A percentile compares a stretch with the other conserved stretches of the same genome.
Conservation (phyloP, 2,113 vertebrate species). For the Oncorhynchus masou region DNA sequence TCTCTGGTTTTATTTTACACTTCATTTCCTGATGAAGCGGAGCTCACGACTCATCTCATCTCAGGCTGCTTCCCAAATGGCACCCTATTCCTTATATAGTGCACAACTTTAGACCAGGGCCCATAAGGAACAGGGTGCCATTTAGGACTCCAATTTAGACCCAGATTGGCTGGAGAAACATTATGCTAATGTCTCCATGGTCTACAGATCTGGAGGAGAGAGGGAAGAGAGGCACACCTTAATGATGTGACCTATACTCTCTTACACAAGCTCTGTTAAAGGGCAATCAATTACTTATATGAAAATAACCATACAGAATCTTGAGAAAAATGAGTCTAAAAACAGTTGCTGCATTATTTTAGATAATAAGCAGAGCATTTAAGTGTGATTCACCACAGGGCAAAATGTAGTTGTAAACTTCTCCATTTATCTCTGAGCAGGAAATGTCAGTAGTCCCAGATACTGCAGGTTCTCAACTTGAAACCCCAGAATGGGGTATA, state of each 20-base stretch:
- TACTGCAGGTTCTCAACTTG: too few species aligned
- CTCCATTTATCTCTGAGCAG: not conserved
- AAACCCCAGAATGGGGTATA: not conserved
- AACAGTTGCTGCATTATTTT: not conserved
- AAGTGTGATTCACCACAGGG: not conserved
- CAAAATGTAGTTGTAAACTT: not conserved
- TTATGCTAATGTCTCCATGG: slow-evolving; percentile 58
- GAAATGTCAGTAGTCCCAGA: not conserved
- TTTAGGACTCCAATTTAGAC: slow-evolving; percentile 44
- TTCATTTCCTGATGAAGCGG: slow-evolving; percentile 55
- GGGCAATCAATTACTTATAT: slow-evolving; percentile 43
- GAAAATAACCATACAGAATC: slow-evolving; percentile 24
- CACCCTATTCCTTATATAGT: too few species aligned
- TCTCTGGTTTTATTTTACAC: slow-evolving; percentile 67
- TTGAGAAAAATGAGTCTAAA: slow-evolving; percentile 23
- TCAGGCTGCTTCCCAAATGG: too few species aligned
- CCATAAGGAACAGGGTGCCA: too few species aligned
- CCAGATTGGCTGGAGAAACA: slow-evolving; percentile 34
- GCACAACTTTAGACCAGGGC: too few species aligned
- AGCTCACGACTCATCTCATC: slow-evolving; percentile 11
- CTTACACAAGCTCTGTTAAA: slow-evolving; percentile 37
- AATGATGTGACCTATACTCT: slow-evolving; percentile 13
- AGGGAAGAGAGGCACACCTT: not conserved
- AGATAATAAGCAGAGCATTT: not conserved
- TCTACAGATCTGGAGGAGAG: slow-evolving; percentile 23